Evolutionary conservation across 2,797 vertebrate species (phyloP).

Genomic region (Cirrhinus mrigala): DNA sequence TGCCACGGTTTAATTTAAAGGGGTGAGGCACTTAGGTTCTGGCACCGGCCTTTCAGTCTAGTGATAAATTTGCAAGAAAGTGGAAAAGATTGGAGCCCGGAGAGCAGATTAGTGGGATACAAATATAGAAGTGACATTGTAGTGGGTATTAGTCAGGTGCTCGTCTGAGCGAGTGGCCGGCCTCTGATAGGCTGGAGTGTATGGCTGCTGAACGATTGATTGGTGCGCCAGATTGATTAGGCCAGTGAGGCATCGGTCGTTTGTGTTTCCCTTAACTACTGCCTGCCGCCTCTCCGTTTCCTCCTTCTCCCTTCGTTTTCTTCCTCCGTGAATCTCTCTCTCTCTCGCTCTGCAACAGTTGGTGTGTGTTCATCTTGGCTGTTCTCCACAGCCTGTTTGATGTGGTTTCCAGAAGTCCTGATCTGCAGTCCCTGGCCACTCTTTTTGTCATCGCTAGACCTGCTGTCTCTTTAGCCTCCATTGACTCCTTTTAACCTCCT

Average conservation of each 20-base stretch:
- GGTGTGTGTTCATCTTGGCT: conserved; percentile 83
- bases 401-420: conserved; percentile 85
- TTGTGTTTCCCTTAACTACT: conserved; percentile 61
- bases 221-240: conserved; percentile 62
- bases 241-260: conserved; percentile 53
- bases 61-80: conserved; percentile 95
- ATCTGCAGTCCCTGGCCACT: conserved; percentile 80
- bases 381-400: conserved; percentile 81
- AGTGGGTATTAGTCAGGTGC: conserved; percentile 84
- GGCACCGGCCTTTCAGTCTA: conserved; percentile 86
- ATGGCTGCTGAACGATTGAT: conserved; percentile 66
- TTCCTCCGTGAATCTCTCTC: conserved; percentile 40
- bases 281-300: conserved; percentile 34
- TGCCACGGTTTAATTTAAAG: conserved; percentile 98
- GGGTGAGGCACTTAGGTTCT: conserved; percentile 92
- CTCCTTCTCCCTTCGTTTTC: conserved; percentile 56
- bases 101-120: conserved; percentile 84
- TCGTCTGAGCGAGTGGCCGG: conserved; percentile 78
- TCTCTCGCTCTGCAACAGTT: conserved; percentile 74
- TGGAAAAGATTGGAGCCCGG: conserved; percentile 79
- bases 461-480: conserved; percentile 86
- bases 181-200: conserved; percentile 76
- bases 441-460: conserved; percentile 84
- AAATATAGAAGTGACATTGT: conserved; percentile 87
- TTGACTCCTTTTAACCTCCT: conserved; percentile 88